A percentile compares a stretch with the other conserved stretches of the same genome.
These are phyloP conservation scores for Agonopterix subpropinquella DNA, from an alignment of 2,888 invertebrate genomes.

Conservation along the genomic window DNA sequence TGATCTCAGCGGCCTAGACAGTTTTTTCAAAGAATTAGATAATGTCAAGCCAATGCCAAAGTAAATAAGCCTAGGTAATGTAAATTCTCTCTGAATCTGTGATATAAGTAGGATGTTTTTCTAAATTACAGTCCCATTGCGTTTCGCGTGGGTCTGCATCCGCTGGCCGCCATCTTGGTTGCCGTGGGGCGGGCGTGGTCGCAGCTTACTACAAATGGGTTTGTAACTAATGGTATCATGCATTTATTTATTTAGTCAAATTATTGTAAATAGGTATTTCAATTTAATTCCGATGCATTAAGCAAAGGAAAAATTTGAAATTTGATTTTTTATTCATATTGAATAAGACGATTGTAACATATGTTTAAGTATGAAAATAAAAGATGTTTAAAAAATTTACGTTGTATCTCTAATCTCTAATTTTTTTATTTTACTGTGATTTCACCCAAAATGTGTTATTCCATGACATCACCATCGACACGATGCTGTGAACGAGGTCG, in stretches of 20 bases:
- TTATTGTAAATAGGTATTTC: slow-evolving; percentile 47
- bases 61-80: slow-evolving; percentile 49
- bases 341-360: slow-evolving; percentile 71
- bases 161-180: slow-evolving; percentile 76
- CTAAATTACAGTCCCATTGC: slow-evolving; percentile 76
- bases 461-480: slow-evolving; percentile 62
- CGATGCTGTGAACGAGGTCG: slow-evolving; percentile 44
- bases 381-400: slow-evolving; percentile 41
- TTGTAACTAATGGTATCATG: slow-evolving; percentile 74
- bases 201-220: slow-evolving; percentile 78
- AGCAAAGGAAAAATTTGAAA: slow-evolving; percentile 55
- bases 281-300: slow-evolving; percentile 45
- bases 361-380: slow-evolving; percentile 73
- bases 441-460: slow-evolving; percentile 71
- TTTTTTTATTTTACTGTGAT: slow-evolving; percentile 46
- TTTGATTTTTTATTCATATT: slow-evolving; percentile 68
- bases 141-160: slow-evolving; percentile 75
- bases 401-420: slow-evolving; percentile 42
- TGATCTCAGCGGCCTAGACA: slow-evolving; percentile 79
- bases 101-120: slow-evolving; percentile 74
- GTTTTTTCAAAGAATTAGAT: slow-evolving; percentile 79
- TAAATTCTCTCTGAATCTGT: slow-evolving; percentile 61
- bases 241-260: slow-evolving; percentile 56
- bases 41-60: slow-evolving; percentile 69
- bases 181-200: slow-evolving; percentile 66